Conservation (phyloP, 2,113 vertebrate genomes). For the Oenanthe oenanthe region DNA sequence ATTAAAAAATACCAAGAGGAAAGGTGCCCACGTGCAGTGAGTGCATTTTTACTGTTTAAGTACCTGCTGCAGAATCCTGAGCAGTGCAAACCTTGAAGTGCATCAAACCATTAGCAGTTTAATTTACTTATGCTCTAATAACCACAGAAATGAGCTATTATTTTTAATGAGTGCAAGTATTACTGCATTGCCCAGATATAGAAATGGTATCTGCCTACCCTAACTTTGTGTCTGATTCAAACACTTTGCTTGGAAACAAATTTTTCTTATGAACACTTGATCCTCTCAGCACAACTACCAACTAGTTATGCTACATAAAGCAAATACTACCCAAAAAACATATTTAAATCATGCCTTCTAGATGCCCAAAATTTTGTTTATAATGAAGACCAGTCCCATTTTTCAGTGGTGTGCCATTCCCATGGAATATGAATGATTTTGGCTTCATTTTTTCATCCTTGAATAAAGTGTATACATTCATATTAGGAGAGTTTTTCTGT, state of each 20-base stretch:
- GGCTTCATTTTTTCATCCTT: background rate
- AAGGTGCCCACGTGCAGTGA: background rate
- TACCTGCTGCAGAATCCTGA: constrained; percentile 7
- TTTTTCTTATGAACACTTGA: background rate
- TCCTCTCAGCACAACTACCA: background rate
- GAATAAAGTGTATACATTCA: background rate
- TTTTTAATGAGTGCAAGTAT: constrained; percentile 57
- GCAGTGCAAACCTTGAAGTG: constrained; percentile 4
- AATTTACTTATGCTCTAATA: constrained; percentile 62
- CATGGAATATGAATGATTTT: background rate
- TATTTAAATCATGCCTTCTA: background rate
- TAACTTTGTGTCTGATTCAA: background rate
- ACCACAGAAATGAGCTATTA: constrained; percentile 63
- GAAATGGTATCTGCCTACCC: background rate
- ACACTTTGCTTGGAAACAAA: background rate
- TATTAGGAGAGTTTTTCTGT: background rate
- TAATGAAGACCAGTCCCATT: background rate
- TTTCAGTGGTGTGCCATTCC: background rate
- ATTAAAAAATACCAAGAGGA: background rate
- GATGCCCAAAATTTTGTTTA: background rate
- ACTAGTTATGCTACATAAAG: background rate
- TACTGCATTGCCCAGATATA: background rate
- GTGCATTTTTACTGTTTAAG: background rate
- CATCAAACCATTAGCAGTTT: constrained; percentile 42
- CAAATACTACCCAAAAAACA: background rate